Evolutionary conservation across 2,113 vertebrate species (phyloP), one percentile per base, ranked within the genome.

Genomic region (Hydrochoerus hydrochaeris): DNA sequence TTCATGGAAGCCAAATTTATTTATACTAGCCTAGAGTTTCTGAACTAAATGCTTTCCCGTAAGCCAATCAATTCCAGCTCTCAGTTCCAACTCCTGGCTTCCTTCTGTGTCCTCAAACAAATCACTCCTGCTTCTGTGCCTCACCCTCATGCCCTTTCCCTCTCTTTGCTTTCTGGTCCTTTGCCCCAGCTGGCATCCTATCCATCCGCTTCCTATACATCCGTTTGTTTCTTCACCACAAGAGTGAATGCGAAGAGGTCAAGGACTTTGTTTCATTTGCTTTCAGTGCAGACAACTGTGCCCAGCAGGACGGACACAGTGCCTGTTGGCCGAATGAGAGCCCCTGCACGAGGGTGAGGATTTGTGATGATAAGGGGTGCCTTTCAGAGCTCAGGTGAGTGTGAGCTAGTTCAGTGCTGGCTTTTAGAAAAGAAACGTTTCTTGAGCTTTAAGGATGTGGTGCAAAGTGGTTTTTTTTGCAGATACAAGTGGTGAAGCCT

Each of bases 381-480:
- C 30, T 67, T 41, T 62, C 71, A 17, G 16, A 32, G 84, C 54
- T 41, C 20, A 32, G 62, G 67, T 35, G 32, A 80, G 46, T 26
- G 17, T 49, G 58, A 2, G 54, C 81, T 65, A 7, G n/a, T 41
- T 91, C 28, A 24, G 54, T 4, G 54, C 49, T 62, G 44, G 49
- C 7, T 65, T 77, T 73, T 78, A 83, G 78, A 60, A 90, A 89
- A 60, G 75, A 87, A 84, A 17, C 20, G 35, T 49, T 54, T 57
- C 78, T 87, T 49, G 8, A 16, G 26, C 60, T 52, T 84, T 19
- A 90, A 69, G 85, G 88, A 12, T 19, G 57, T 16, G 38, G 41
- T 88, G 52, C 60, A n/a, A 6, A 83, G 71, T 85, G 73, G 90
- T 62, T 85, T 90, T 78, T 92, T 75, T 81, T 67, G n/a, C 44